Base-by-base conservation (phyloP, 2,797 vertebrate genomes). In the Acanthurus leucopareius region DNA sequence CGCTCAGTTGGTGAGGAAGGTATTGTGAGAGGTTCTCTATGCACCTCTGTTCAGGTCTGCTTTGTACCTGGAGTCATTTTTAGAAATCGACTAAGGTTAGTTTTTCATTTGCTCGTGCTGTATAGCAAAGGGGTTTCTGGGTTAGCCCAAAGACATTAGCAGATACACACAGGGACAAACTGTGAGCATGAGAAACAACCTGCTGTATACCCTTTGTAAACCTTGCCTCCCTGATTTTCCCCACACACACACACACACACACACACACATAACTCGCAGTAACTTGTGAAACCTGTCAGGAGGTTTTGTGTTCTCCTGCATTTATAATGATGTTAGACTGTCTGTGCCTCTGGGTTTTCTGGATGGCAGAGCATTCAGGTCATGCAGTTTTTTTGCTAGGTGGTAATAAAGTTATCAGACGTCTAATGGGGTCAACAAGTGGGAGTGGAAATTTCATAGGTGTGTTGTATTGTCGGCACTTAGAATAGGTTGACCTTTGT, bases 341-440 rank as follows among this genome's bases (percentile, higher is more conserved):
- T 51, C 49, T 69, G 48, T 52, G 69, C 77, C 78, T 84, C 58
- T 65, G 72, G 85, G 80, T 80, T 22, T 76, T 77, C 66, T 57
- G 72, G 72, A 61, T 59, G 48, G 57, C 42, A 20, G 69, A 83
- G 64, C 71, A 85, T 81, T 68, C 72, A 70, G 85, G 79, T 83
- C 61, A 16, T 45, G 38, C 60, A 7, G 61, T 32, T 32, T 52
- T 64, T 64, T 82, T 80, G 61, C 67, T 61, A 16, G 66, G 65
- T 57, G 75, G 82, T 60, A 69, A 83, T 92, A 83, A 89, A 87
- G 80, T 85, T 77, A 88, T 89, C 75, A 65, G 79, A 83, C 56
- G 20, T 88, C 84, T 84, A 90, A 88, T 85, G 72, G 80, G 91
- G 81, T 90, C 83, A 86, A 82, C 59, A 75, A 87, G 71, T 51